These are phyloP conservation scores for Spatulosminthurus flaviceps DNA, from an alignment of 2,888 invertebrate species.

Conservation along the genomic window DNA sequence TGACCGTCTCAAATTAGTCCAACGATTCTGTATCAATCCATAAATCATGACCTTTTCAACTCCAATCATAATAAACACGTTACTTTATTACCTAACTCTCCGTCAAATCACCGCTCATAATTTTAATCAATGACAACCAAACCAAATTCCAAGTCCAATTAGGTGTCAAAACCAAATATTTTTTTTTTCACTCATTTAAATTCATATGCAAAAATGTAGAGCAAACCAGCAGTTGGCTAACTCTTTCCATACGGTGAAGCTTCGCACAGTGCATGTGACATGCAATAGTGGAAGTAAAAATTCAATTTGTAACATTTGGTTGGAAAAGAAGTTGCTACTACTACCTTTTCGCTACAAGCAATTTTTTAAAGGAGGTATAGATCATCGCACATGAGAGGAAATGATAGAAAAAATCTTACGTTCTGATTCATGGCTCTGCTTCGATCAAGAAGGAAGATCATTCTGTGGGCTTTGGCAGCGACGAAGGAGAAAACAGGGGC, in stretches of 20 bases:
- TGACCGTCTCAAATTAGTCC: slow-evolving; percentile 63
- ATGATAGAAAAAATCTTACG: slow-evolving; percentile 51
- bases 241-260: too few species aligned
- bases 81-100: slow-evolving; percentile 1
- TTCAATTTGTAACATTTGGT: too few species aligned
- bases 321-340: too few species aligned
- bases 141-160: slow-evolving; percentile 7
- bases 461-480: slow-evolving; percentile 62
- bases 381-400: neutral
- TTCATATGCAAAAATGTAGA: too few species aligned
- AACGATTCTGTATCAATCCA: slow-evolving; percentile 60
- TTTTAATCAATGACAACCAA: neutral
- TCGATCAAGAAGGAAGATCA: slow-evolving; percentile 63
- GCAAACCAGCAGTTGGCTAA: too few species aligned
- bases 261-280: too few species aligned
- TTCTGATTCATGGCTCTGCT: slow-evolving; percentile 62
- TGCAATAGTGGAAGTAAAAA: too few species aligned
- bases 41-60: slow-evolving; percentile 15
- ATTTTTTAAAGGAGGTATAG: too few species aligned
- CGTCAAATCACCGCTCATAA: neutral
- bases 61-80: slow-evolving; percentile 21
- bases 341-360: too few species aligned
- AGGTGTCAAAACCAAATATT: neutral
- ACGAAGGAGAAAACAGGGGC: slow-evolving; percentile 61
- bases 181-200: too few species aligned